phyloP scores from a whole-genome alignment of 2,888 invertebrate genomes.

The Rhamnusium bicolor region DNA sequence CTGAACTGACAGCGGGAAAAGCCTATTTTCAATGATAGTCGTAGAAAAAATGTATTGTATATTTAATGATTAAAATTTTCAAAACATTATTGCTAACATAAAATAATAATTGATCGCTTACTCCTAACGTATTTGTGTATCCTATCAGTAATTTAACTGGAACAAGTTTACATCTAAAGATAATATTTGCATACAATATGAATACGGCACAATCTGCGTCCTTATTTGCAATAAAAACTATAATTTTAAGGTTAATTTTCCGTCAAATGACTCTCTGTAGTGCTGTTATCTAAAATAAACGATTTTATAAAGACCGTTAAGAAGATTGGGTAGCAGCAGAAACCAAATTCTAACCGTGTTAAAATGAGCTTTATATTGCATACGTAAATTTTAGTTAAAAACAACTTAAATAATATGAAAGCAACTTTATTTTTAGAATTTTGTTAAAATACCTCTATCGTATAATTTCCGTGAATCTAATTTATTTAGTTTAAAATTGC shows the following conservation, averaged over 20 bases:
- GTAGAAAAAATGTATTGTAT: too few relatives aligned
- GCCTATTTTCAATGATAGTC: too few relatives aligned
- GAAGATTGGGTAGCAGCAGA: conserved; percentile 27
- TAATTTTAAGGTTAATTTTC: conserved; percentile 32
- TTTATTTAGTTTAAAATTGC: neutral
- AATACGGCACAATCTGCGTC: conserved; percentile 14
- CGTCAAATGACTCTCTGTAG: conserved; percentile 31
- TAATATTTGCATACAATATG: conserved; percentile 27
- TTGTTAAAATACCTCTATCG: neutral
- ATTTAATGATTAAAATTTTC: too few relatives aligned
- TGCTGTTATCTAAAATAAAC: conserved; percentile 27
- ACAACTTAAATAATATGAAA: conserved; percentile 1
- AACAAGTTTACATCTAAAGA: neutral
- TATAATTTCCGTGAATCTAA: neutral
- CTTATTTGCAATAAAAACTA: conserved; percentile 32
- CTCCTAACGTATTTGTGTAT: neutral
- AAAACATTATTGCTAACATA: too few relatives aligned
- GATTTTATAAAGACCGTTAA: conserved; percentile 31
- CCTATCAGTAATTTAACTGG: neutral
- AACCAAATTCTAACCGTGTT: conserved; percentile 20
- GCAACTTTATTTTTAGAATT: neutral
- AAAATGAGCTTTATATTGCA: conserved; percentile 15
- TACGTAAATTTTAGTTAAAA: conserved; percentile 19
- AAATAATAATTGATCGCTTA: neutral
- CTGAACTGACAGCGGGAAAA: too few relatives aligned